Evolutionary conservation across 2,797 vertebrate species (phyloP).

Genomic region (Argyrosomus regius): DNA sequence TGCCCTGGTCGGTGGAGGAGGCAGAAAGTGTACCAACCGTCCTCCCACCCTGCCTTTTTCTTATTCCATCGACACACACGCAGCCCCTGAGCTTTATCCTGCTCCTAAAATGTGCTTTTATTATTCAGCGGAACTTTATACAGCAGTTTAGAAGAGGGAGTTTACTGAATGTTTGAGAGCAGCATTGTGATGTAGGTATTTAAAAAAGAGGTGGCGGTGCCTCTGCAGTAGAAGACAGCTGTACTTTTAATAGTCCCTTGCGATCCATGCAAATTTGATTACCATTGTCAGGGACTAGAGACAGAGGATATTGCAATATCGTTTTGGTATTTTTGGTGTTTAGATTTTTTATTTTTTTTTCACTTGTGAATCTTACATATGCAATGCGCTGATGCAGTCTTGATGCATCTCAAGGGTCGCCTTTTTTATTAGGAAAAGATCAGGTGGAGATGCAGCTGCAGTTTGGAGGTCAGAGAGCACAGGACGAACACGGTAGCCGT

Average conservation of each 20-base stretch:
- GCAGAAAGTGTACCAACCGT: slow-evolving; percentile 70
- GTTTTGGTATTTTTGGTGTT: slow-evolving; percentile 23
- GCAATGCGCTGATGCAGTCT: slow-evolving; percentile 22
- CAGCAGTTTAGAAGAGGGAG: slow-evolving; percentile 64
- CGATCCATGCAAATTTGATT: slow-evolving; percentile 61
- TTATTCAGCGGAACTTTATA: slow-evolving; percentile 79
- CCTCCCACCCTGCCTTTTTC: slow-evolving; percentile 71
- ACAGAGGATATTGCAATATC: slow-evolving; percentile 35
- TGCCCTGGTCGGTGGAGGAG: slow-evolving; percentile 77
- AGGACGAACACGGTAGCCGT: slow-evolving; percentile 54
- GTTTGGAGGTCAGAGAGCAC: slow-evolving; percentile 60
- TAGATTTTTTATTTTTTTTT: not conserved
- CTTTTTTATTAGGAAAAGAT: slow-evolving; percentile 81
- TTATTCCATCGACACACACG: slow-evolving; percentile 64
- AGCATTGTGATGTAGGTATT: slow-evolving; percentile 61
- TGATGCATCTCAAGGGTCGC: slow-evolving; percentile 79
- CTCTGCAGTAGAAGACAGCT: slow-evolving; percentile 67
- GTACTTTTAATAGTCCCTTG: slow-evolving; percentile 68
- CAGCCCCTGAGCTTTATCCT: slow-evolving; percentile 69
- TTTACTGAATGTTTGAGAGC: slow-evolving; percentile 72
- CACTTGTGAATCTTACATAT: slow-evolving; percentile 5
- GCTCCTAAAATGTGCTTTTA: slow-evolving; percentile 74
- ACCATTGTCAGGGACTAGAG: slow-evolving; percentile 32
- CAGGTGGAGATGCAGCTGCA: slow-evolving; percentile 80
- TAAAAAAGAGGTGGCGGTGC: slow-evolving; percentile 44